Evolutionary conservation across 2,888 invertebrate genomes (phyloP), one percentile per base, ranked within the genome.

Genomic region (Melanophora roralis): DNA sequence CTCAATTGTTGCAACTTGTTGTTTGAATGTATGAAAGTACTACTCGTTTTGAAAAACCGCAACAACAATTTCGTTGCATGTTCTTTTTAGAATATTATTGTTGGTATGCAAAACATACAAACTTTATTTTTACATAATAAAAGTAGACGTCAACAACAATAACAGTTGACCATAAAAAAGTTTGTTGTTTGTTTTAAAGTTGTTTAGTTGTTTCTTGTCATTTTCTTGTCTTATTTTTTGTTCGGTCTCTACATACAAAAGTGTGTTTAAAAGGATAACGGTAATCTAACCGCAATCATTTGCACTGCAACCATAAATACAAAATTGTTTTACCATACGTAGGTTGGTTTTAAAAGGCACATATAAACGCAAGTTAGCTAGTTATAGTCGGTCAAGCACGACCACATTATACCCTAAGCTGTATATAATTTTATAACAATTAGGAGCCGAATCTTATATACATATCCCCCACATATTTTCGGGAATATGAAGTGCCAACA

Each of bases 261-360:
- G 14, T 43, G 21, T 65, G 34, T 62, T 53, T 19, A 38, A 77
- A 77, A 74, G 73, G 81, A 73, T 65, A 73, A 77, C 60, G 47
- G 43, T 55, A 71, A 71, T 62, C 12, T 55, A 49, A 74, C 78
- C 74, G 69, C 81, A 78, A 81, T 81, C 74, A 81, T 81, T 81
- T 81, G 69, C 78, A 80, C 73, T 57, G 32, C 38, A 21, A 47
- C 53, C 8, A 19, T 45, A 43, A 11, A 0, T 6, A 1, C 27
- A 27, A 3, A 27, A 27, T 27, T 7, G 16, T 19, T 27, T 5
- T 9, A 40, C 9, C 9, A 32, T 47, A 23, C 43, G 57, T 27
- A 14, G n/a, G n/a, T 0, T 23, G 14, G 32, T 36, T 11, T n/a
- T 9, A 21, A 47, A 68, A 49, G 9, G 36, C 4, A 27, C 6